Base-by-base conservation (phyloP, 2,888 invertebrate genomes). In the Heliconius erato region DNA sequence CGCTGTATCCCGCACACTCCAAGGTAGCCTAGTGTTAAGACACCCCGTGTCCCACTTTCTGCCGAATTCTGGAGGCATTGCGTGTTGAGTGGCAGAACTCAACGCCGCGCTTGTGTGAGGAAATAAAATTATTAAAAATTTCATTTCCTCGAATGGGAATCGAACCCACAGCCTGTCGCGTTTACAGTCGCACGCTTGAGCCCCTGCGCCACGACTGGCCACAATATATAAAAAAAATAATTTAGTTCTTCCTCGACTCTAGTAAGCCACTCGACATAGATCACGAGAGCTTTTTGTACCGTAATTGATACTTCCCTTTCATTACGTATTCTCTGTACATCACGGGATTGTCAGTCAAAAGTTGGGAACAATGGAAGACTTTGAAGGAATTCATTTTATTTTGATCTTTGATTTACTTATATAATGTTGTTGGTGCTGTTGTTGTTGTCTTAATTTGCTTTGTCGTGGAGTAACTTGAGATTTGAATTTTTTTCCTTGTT, bases 251-350 rank as follows among this genome's bases (percentile, higher is more conserved):
- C 14, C 59, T n/a, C 74, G 16, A n/a, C 32, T 35, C 54, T 35
- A 74, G 54, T n/a, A 74, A 74, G 35, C 74, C 74, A 76, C 76
- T 63, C 76, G 63, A 63, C 40, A 76, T 63, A 35, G 76, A 26
- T 63, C 26, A 76, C n/a, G 26, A 76, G 76, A 40, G 76, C 76
- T 76, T 76, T 72, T 74, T 80, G 67, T 74, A 80, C 32, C n/a
- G 74, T 80, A 74, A 80, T 68, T 80, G 80, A 80, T 80, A 80
- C 80, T 74, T 68, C 67, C 32, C 67, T 67, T 68, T 74, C 74
- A 80, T 80, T 67, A 74, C 54, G 80, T 80, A 80, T 76, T 80
- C 68, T 67, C 68, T 49, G 67, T 74, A 67, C 80, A 80, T 68
- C 68, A 54, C 54, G 59, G 54, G 67, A 80, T 49, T 74, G 80